These are phyloP conservation scores for Cordilura impudica DNA, from an alignment of 2,888 invertebrate species.

Conservation along the genomic window DNA sequence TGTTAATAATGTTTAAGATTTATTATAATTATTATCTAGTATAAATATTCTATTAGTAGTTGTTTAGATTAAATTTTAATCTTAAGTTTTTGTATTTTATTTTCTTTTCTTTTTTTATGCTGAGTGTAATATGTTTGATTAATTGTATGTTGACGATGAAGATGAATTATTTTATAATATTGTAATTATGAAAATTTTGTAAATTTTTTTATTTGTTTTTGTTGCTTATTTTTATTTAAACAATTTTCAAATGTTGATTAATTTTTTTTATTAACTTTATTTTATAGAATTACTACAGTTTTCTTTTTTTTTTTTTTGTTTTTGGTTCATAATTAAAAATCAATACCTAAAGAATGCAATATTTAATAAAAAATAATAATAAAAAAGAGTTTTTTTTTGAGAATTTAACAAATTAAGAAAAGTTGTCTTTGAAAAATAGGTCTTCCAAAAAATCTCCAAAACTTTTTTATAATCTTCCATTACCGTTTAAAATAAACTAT, in stretches of 20 bases:
- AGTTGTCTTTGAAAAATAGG: too few relatives aligned
- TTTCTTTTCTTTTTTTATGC: constrained; percentile 41
- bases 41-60: constrained; percentile 61
- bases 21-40: constrained; percentile 57
- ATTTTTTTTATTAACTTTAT: constrained; percentile 39
- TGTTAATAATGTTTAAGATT: constrained; percentile 60
- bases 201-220: constrained; percentile 59
- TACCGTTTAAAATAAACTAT: background rate
- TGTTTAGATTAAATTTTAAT: constrained; percentile 57
- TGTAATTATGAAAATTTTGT: constrained; percentile 55
- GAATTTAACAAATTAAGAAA: constrained; percentile 51
- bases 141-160: constrained; percentile 29
- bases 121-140: constrained; percentile 44
- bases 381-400: constrained; percentile 28
- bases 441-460: constrained; percentile 53
- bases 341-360: constrained; percentile 40
- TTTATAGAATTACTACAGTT: constrained; percentile 16
- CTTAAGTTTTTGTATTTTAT: constrained; percentile 48
- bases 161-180: constrained; percentile 32
- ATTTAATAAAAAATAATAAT: constrained; percentile 23
- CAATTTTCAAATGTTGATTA: constrained; percentile 49
- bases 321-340: constrained; percentile 10
- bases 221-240: constrained; percentile 63
- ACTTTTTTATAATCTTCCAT: constrained; percentile 27
- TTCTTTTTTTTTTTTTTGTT: constrained; percentile 23